Evolutionary conservation across 2,113 vertebrate species (phyloP).

Genomic region (Todiramphus saurophagus): DNA sequence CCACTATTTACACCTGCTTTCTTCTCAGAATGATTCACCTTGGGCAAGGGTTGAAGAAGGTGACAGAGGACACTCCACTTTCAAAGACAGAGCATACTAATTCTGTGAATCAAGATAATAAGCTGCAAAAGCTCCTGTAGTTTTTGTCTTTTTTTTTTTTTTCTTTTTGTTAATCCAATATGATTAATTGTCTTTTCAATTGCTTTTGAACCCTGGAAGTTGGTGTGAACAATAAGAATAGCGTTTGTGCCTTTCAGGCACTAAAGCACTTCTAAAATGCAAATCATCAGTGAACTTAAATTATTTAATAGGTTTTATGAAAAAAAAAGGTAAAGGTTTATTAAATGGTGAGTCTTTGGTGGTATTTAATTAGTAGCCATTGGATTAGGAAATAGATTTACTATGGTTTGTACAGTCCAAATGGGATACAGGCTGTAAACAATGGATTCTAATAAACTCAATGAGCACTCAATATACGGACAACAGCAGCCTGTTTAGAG

Average conservation of each 20-base stretch:
- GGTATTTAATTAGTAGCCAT: not conserved
- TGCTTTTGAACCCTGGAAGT: not conserved
- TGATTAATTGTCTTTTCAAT: not conserved
- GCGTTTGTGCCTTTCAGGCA: not conserved
- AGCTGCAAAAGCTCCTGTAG: not conserved
- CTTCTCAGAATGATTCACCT: not conserved
- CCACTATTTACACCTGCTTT: not conserved
- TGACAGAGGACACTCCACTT: not conserved
- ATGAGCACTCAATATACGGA: not conserved
- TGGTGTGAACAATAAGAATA: not conserved
- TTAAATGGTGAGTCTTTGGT: constrained; percentile 22
- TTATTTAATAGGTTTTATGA: not conserved
- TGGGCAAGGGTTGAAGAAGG: not conserved
- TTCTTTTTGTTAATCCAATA: not conserved
- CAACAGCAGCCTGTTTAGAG: not conserved
- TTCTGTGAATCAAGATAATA: not conserved
- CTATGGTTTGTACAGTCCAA: not conserved
- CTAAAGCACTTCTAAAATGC: constrained; percentile 1
- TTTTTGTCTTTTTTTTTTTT: not conserved
- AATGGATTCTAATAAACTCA: not conserved
- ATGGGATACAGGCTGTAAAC: not conserved
- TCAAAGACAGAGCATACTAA: not conserved
- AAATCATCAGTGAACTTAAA: not conserved
- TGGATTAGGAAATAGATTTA: not conserved
- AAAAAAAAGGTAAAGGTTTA: not conserved